These are phyloP conservation scores for Hippoglossus stenolepis DNA, from an alignment of 2,113 vertebrate species.

Conservation along the genomic window DNA sequence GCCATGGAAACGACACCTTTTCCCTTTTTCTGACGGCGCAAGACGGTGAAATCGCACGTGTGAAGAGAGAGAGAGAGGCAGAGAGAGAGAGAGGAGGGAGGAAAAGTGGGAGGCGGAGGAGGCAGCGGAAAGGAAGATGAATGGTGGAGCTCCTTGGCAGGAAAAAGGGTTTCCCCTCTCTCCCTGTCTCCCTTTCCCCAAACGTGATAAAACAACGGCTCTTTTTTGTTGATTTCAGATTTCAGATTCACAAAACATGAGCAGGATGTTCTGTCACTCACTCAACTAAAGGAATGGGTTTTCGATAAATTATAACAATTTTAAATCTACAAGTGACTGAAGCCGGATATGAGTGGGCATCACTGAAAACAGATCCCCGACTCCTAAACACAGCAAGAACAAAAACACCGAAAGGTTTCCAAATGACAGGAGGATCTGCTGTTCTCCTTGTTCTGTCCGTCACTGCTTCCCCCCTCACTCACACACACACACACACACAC, in stretches of 20 bases:
- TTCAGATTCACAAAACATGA: slow-evolving; percentile 32
- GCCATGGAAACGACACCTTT: slow-evolving; percentile 64
- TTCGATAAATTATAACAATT: slow-evolving; percentile 39
- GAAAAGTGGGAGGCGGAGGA: neutral
- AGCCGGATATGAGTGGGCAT: slow-evolving; percentile 17
- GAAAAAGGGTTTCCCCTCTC: slow-evolving; percentile 27
- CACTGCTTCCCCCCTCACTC: slow-evolving; percentile 27
- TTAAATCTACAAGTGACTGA: slow-evolving; percentile 24
- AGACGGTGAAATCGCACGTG: slow-evolving; percentile 46
- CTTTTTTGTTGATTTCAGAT: neutral
- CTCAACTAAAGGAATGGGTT: slow-evolving; percentile 35
- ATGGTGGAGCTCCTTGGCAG: slow-evolving; percentile 21
- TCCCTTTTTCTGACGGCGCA: slow-evolving; percentile 39
- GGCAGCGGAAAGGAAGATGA: slow-evolving; percentile 24
- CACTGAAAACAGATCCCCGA: slow-evolving; percentile 2
- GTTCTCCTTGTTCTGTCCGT: slow-evolving; percentile 25
- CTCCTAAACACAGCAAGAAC: slow-evolving; percentile 11
- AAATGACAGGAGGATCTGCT: slow-evolving; percentile 45
- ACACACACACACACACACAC: no score
- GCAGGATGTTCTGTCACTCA: slow-evolving; percentile 30
- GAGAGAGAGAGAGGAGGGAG: neutral
- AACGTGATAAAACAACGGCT: neutral
- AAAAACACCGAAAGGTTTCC: slow-evolving; percentile 28
- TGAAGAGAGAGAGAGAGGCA: slow-evolving; percentile 1
- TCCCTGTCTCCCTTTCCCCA: neutral